Evolutionary conservation across 2,113 vertebrate species (phyloP).

Genomic region (Ornithorhynchus anatinus): DNA sequence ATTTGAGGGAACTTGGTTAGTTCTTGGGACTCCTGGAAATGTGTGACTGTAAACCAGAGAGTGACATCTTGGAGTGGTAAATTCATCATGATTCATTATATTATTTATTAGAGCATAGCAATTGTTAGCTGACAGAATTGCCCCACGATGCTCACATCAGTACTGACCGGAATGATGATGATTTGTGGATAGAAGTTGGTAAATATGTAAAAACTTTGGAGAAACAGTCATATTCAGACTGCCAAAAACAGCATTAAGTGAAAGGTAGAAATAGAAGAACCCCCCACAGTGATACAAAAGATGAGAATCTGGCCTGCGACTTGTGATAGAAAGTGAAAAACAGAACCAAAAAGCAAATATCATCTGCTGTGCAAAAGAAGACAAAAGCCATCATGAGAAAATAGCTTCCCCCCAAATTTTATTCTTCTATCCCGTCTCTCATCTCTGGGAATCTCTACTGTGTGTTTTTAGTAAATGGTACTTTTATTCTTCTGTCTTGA

Average conservation of each 20-base stretch:
- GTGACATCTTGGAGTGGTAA: too few species aligned
- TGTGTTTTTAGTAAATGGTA: too few species aligned
- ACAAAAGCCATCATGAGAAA: background rate
- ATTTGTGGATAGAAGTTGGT: background rate
- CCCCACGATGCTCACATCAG: background rate
- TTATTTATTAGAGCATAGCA: too few species aligned
- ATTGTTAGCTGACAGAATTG: constrained; percentile 1
- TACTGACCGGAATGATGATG: background rate
- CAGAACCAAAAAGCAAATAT: constrained; percentile 37
- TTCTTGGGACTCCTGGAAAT: too few species aligned
- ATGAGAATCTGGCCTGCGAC: constrained; percentile 23
- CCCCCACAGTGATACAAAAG: constrained; percentile 23
- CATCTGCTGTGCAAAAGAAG: constrained; percentile 29
- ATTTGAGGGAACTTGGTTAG: too few species aligned
- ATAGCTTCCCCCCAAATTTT: background rate
- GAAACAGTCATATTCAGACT: constrained; percentile 21
- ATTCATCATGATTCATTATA: too few species aligned
- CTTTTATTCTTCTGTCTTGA: too few species aligned
- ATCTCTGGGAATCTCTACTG: too few species aligned
- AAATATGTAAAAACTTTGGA: background rate
- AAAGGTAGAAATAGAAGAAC: constrained; percentile 27
- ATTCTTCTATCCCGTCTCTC: constrained; percentile 16
- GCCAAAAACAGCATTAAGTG: constrained; percentile 12
- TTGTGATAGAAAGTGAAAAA: constrained; percentile 44
- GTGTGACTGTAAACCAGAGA: too few species aligned